Conservation (phyloP, 2,113 vertebrate species). For the Colius striatus region DNA sequence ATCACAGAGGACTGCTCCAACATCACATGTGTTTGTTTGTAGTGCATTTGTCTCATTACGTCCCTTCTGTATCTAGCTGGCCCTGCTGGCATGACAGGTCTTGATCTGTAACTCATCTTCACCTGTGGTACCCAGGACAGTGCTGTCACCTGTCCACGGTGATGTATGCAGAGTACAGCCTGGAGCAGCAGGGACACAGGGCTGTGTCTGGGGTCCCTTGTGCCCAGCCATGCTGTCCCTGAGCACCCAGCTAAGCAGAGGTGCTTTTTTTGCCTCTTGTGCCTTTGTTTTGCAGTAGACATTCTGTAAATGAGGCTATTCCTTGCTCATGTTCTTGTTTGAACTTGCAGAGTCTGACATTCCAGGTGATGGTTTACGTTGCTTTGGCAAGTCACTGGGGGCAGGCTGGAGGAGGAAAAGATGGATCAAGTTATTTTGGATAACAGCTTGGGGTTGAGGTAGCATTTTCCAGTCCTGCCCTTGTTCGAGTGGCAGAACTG, state of each 20-base stretch:
- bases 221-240: accelerated
- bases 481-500: background rate
- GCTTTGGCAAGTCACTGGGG: background rate
- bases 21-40: background rate
- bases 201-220: background rate
- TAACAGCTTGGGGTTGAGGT: background rate
- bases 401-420: background rate
- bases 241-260: background rate
- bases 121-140: background rate
- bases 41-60: background rate
- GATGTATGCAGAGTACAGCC: background rate
- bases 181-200: background rate
- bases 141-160: accelerated
- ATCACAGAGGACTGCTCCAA: background rate
- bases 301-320: background rate
- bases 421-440: background rate
- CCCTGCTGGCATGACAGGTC: background rate
- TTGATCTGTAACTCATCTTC: accelerated
- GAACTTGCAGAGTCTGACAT: background rate
- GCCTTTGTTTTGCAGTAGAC: background rate
- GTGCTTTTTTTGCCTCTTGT: background rate
- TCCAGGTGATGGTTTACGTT: background rate
- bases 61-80: background rate
- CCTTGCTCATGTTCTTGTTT: background rate
- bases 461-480: background rate